phyloP scores from a whole-genome alignment of 2,797 vertebrate species.

The Clarias laeviceps region DNA sequence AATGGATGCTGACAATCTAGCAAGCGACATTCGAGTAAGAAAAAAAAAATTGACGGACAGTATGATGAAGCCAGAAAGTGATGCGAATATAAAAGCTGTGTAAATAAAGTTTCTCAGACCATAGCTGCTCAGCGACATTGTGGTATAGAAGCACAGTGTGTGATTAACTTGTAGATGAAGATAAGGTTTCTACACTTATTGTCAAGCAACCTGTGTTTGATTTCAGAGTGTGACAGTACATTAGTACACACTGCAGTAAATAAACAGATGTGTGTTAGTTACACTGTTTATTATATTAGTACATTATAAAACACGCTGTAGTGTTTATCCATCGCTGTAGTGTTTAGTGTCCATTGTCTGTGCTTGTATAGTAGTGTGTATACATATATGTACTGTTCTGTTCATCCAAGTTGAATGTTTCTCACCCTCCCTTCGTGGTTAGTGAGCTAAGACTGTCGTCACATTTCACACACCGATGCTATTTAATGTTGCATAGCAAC shows the following conservation, averaged over 20 bases:
- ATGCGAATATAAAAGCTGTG: background rate
- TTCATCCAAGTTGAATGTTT: background rate
- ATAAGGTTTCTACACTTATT: background rate
- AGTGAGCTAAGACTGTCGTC: background rate
- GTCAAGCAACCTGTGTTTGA: background rate
- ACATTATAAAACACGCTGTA: background rate
- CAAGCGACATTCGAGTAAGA: background rate
- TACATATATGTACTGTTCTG: background rate
- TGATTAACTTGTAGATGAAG: background rate
- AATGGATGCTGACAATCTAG: background rate
- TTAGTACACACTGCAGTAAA: background rate
- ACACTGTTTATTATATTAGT: background rate
- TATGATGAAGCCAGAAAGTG: background rate
- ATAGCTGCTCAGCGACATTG: too few relatives aligned
- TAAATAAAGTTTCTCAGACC: background rate
- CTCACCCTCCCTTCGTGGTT: background rate
- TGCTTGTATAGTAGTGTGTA: background rate
- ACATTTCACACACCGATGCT: background rate
- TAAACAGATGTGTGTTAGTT: background rate
- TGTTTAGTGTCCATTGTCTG: background rate
- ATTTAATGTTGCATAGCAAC: conserved; percentile 1
- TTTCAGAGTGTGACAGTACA: background rate
- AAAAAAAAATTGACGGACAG: background rate
- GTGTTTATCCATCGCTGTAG: background rate
- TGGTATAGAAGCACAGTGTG: background rate